Evolutionary conservation across 2,888 invertebrate genomes (phyloP).

Genomic region (Drosophila bunnanda): DNA sequence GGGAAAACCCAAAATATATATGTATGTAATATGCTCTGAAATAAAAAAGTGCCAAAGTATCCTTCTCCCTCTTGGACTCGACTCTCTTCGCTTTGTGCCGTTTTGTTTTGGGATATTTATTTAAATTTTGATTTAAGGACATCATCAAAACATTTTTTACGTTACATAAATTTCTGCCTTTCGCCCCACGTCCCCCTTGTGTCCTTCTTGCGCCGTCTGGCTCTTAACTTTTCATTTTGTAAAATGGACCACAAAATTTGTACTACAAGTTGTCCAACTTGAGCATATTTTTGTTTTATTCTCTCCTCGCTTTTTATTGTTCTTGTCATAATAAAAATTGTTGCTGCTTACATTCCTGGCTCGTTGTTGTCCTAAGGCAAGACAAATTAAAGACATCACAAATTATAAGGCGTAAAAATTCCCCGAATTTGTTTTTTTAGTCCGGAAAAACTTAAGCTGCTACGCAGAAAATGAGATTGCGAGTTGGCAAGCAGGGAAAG

Average conservation of each 20-base stretch:
- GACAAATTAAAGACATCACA: slow-evolving; percentile 80
- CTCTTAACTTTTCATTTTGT: slow-evolving; percentile 76
- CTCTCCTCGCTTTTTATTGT: slow-evolving; percentile 56
- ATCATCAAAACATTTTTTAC: slow-evolving; percentile 79
- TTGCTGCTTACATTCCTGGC: slow-evolving; percentile 60
- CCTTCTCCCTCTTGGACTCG: slow-evolving; percentile 11
- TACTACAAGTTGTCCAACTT: slow-evolving; percentile 64
- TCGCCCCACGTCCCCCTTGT: slow-evolving; percentile 23
- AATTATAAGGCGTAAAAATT: slow-evolving; percentile 80
- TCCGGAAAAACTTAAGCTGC: slow-evolving; percentile 47
- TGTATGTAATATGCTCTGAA: slow-evolving; percentile 12
- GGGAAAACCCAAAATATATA: slow-evolving; percentile 18
- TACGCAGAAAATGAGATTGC: slow-evolving; percentile 33
- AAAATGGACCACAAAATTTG: slow-evolving; percentile 79
- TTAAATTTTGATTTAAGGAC: slow-evolving; percentile 81
- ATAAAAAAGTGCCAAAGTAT: slow-evolving; percentile 32
- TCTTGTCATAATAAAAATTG: slow-evolving; percentile 80
- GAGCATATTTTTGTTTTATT: slow-evolving; percentile 37
- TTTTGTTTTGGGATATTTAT: slow-evolving; percentile 66
- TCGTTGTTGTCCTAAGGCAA: slow-evolving; percentile 44
- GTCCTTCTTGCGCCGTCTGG: slow-evolving; percentile 2
- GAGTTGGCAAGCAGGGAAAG: background rate
- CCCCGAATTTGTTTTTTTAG: slow-evolving; percentile 45
- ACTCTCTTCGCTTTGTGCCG: slow-evolving; percentile 43
- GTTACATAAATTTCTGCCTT: slow-evolving; percentile 77